Evolutionary conservation across 2,888 invertebrate genomes (phyloP).

Genomic region (Eupeodes latifasciatus): DNA sequence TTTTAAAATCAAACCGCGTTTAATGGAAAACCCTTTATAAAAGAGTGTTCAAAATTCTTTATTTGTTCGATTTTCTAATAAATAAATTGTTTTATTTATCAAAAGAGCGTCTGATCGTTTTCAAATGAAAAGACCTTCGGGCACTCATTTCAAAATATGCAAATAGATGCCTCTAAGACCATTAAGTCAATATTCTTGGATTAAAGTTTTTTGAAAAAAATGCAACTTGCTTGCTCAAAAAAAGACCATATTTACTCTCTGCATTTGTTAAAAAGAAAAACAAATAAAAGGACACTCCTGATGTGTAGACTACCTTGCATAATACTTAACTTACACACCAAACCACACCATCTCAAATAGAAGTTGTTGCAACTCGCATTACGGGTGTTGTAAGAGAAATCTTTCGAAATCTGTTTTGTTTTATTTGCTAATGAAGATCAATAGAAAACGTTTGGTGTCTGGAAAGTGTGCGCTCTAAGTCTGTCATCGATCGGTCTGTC

Average conservation of each 20-base stretch:
- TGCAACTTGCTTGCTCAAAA: background rate
- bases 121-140: too few species aligned
- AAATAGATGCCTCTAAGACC: too few species aligned
- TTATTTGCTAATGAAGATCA: slow-evolving; percentile 21
- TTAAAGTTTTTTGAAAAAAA: background rate
- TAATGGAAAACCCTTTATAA: too few species aligned
- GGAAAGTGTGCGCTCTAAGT: slow-evolving; percentile 8
- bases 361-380: background rate
- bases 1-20: too few species aligned
- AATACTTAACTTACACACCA: background rate
- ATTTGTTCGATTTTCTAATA: too few species aligned
- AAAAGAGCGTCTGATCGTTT: too few species aligned
- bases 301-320: background rate
- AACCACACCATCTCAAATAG: background rate
- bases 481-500: slow-evolving; percentile 5
- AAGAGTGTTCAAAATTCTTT: too few species aligned
- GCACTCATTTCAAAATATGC: too few species aligned
- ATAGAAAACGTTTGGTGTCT: slow-evolving; percentile 11
- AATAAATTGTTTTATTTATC: too few species aligned
- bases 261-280: slow-evolving; percentile 4
- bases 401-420: slow-evolving; percentile 8
- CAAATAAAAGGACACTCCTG: slow-evolving; percentile 10
- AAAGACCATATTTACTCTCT: background rate
- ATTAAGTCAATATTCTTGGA: too few species aligned
- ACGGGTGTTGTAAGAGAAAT: slow-evolving; percentile 9